Conservation (phyloP, 2,797 vertebrate genomes). For the Toxotes lorentzi region DNA sequence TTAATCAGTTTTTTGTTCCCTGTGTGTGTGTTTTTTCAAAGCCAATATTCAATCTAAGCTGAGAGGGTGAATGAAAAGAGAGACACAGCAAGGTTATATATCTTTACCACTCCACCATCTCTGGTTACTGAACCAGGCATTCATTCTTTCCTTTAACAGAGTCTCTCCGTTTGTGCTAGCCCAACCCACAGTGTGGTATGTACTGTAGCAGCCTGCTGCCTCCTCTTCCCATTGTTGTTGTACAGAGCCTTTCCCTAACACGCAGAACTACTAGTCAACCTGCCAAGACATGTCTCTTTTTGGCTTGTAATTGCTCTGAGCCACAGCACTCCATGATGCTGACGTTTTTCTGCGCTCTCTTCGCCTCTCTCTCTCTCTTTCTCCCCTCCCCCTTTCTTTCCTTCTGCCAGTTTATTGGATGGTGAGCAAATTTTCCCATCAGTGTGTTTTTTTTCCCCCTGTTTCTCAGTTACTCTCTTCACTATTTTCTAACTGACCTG, state of each 20-base stretch:
- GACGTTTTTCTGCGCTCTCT: constrained; percentile 15
- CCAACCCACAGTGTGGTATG: constrained; percentile 60
- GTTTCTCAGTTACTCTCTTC: not conserved
- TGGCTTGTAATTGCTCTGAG: constrained; percentile 48
- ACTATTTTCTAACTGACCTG: not conserved
- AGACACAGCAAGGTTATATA: constrained; percentile 33
- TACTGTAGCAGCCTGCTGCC: constrained; percentile 40
- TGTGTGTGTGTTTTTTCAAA: constrained; percentile 41
- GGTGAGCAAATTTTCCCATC: constrained; percentile 37
- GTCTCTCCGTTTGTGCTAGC: constrained; percentile 39
- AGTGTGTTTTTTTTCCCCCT: constrained; percentile 1
- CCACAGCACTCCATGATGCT: constrained; percentile 25
- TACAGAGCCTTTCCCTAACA: constrained; percentile 52
- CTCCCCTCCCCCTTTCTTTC: not conserved
- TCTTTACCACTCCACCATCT: constrained; percentile 33
- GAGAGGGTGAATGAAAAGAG: constrained; percentile 32
- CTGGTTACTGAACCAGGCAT: constrained; percentile 22
- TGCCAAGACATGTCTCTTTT: constrained; percentile 65
- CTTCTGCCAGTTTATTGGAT: constrained; percentile 15
- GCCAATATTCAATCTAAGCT: constrained; percentile 41
- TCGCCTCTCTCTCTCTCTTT: not conserved
- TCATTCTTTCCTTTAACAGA: constrained; percentile 39
- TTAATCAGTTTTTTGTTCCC: constrained; percentile 32
- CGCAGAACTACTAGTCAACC: constrained; percentile 43
- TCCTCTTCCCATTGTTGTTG: constrained; percentile 54